Evolutionary conservation across 1,140 invertebrate species (phyloP).

Genomic region (Brachionus koreanus): DNA sequence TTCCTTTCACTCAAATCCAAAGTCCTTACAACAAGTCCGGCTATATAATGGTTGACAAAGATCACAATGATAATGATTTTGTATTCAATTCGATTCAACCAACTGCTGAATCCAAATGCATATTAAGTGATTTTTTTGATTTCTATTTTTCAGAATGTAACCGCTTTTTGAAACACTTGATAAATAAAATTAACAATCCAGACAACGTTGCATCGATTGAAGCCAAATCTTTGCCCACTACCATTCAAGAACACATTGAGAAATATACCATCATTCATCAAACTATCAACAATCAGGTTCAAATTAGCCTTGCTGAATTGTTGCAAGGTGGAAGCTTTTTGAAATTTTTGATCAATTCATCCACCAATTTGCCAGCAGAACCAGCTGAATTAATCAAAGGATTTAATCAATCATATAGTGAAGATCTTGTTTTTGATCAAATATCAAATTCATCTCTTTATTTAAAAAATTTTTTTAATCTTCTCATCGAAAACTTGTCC

Average conservation of each 20-base stretch:
- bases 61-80: conserved; percentile 4
- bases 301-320: neutral
- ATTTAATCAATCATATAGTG: neutral
- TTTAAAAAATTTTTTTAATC: neutral
- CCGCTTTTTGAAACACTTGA: neutral
- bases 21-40: neutral
- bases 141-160: conserved; percentile 17
- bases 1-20: neutral
- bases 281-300: neutral
- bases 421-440: neutral
- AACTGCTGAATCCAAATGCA: neutral
- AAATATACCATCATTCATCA: neutral
- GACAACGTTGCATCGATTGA: neutral
- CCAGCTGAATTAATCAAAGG: neutral
- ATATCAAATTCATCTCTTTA: neutral
- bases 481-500: neutral
- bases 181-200: neutral
- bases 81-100: conserved; percentile 15
- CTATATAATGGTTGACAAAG: conserved; percentile 22
- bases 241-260: neutral
- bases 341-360: neutral
- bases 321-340: neutral
- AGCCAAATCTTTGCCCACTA: neutral
- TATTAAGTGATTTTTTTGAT: conserved; percentile 1
- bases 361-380: neutral